Base-by-base conservation (phyloP, 2,113 vertebrate species). In the Mormoops blainvillei region DNA sequence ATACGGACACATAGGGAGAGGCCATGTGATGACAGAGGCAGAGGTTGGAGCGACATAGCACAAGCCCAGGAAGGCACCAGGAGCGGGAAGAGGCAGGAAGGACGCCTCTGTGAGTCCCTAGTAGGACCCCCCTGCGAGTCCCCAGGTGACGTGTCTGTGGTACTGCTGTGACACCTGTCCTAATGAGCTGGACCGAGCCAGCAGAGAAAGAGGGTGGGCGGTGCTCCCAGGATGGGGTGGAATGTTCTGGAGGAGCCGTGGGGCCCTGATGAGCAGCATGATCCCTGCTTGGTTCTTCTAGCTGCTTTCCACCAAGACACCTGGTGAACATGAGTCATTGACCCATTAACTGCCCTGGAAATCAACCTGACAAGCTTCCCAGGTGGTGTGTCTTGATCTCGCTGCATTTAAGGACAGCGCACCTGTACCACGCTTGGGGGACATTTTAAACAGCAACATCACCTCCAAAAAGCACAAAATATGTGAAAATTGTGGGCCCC, bases 61-160 rank as follows among this genome's bases (percentile, higher is more conserved):
- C 2, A 19, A 43, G 82, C 22, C 20, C 3, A 3, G 48, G 15
- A 61, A 78, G 8, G 0, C 63, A 1, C 41, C 52, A 22, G 41
- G 16, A 22, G 50, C 77, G 14, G 36, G 36, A 33, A 3, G 28
- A 43, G 50, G 50, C 16, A 2, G 41, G 22, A 36, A 20, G 41
- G 28, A 61, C 22, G n/a, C 15, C 45, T 61, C 24, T 9, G 10
- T 31, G 19, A 54, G n/a, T 20, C 12, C 3, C 1, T 0, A 33
- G 41, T n/a, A n/a, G n/a, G n/a, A n/a, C n/a, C n/a, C 24, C 45
- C 71, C 24, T 9, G 10, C 41, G 19, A 54, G n/a, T 20, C 12
- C 3, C 1, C 0, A 33, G 41, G 50, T 0, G 4, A 11, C 1
- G 36, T 2, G 3, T 8, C 31, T 1, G 13, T 15, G 1, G 20